Evolutionary conservation across 2,797 vertebrate species (phyloP).

Genomic region (Todus mexicanus): DNA sequence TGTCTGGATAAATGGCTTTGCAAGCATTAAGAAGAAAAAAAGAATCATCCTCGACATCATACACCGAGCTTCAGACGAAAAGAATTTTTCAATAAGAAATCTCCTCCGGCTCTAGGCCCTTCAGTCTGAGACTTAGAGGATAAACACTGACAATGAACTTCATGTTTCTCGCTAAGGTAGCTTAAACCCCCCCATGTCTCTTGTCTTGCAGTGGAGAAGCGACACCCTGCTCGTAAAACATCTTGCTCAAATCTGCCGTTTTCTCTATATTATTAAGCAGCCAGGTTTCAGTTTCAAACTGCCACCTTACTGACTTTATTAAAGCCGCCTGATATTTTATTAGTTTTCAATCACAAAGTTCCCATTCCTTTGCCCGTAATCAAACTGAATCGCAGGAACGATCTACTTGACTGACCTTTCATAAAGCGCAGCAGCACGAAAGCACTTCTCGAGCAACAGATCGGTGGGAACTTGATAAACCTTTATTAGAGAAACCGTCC

Average conservation of each 20-base stretch:
- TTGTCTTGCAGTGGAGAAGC: background rate
- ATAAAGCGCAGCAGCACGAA: background rate
- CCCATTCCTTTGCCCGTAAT: background rate
- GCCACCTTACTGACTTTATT: background rate
- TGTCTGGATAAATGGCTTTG: background rate
- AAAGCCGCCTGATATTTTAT: background rate
- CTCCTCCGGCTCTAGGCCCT: background rate
- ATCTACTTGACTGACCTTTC: background rate
- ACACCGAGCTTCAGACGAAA: background rate
- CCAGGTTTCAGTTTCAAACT: slow-evolving; percentile 6
- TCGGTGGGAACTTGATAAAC: background rate
- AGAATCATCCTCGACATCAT: background rate
- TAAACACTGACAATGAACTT: background rate
- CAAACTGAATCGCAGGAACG: background rate
- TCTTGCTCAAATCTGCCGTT: background rate
- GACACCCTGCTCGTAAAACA: background rate
- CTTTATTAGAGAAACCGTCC: background rate
- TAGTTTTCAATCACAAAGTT: background rate
- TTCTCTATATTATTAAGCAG: background rate
- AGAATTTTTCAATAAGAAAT: background rate
- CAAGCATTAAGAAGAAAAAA: background rate
- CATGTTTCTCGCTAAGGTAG: background rate
- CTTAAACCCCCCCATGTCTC: background rate
- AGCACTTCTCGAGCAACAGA: background rate
- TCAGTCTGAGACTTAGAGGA: background rate